Percentiles rank a stretch among this genome's conserved stretches.
Evolutionary conservation across 2,113 vertebrate genomes (phyloP).

Genomic region (Nothocercus nigrocapillus): DNA sequence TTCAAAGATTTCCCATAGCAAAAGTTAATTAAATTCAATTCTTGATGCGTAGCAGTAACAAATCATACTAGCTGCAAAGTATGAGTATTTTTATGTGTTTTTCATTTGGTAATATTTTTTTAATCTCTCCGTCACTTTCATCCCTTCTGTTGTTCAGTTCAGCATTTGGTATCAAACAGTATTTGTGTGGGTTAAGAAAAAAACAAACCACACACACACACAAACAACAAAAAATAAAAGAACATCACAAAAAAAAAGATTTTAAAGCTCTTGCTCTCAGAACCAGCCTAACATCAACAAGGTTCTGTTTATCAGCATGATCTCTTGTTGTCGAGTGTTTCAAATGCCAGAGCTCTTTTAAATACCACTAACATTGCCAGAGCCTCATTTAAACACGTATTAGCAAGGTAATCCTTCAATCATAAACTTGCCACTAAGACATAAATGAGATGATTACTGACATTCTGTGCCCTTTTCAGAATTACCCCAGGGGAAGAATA

Average conservation of each 20-base stretch:
- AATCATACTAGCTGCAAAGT: neutral
- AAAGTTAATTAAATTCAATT: neutral
- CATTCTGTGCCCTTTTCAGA: constrained; percentile 78
- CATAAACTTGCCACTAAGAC: constrained; percentile 65
- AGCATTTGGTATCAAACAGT: neutral
- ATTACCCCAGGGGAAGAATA: constrained; percentile 73
- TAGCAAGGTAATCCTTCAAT: constrained; percentile 71
- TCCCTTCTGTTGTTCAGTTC: neutral
- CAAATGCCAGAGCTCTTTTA: constrained; percentile 73
- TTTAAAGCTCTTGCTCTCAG: constrained; percentile 18
- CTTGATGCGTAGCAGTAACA: neutral
- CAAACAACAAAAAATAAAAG: neutral
- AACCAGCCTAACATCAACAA: neutral
- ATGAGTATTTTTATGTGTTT: neutral
- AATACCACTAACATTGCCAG: constrained; percentile 66
- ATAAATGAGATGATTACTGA: constrained; percentile 69
- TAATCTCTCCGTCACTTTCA: neutral
- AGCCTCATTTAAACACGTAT: constrained; percentile 69
- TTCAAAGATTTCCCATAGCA: neutral
- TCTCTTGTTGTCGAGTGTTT: constrained; percentile 46
- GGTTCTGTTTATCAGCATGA: constrained; percentile 20
- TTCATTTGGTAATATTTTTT: neutral
- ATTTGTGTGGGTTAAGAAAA: neutral
- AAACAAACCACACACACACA: neutral
- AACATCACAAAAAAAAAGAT: neutral